These are phyloP conservation scores for Chaitophorus viminalis DNA, from an alignment of 2,888 invertebrate genomes.

Conservation along the genomic window DNA sequence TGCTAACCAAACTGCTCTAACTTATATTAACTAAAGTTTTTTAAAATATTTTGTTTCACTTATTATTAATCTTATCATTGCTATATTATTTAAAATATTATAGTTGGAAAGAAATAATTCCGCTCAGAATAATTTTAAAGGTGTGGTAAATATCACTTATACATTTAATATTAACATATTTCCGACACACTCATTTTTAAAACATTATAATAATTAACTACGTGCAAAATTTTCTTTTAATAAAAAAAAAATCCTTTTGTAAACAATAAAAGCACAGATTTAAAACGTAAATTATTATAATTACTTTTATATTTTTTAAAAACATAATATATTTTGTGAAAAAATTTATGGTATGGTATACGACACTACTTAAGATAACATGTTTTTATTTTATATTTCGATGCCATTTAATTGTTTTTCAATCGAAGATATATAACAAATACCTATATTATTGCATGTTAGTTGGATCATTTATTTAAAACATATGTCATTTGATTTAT, in stretches of 20 bases:
- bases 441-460: not conserved
- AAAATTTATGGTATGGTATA: conserved; percentile 2
- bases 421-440: not conserved
- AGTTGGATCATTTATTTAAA: not conserved
- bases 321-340: not conserved
- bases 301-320: not conserved
- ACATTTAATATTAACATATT: not conserved
- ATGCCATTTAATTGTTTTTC: not conserved
- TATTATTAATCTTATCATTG: not conserved
- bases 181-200: not conserved
- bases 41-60: not conserved
- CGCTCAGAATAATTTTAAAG: not conserved
- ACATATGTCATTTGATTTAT: too few relatives aligned
- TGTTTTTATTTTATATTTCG: not conserved
- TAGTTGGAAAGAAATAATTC: not conserved
- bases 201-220: not conserved
- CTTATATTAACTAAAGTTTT: too few relatives aligned
- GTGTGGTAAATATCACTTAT: not conserved
- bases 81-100: not conserved
- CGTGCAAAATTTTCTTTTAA: not conserved
- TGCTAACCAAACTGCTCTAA: not conserved
- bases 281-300: not conserved
- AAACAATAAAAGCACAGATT: not conserved
- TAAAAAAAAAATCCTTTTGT: not conserved
- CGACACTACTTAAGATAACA: not conserved